These are phyloP conservation scores for Brachystomella parvula DNA, from an alignment of 1,140 invertebrate species.

Conservation along the genomic window DNA sequence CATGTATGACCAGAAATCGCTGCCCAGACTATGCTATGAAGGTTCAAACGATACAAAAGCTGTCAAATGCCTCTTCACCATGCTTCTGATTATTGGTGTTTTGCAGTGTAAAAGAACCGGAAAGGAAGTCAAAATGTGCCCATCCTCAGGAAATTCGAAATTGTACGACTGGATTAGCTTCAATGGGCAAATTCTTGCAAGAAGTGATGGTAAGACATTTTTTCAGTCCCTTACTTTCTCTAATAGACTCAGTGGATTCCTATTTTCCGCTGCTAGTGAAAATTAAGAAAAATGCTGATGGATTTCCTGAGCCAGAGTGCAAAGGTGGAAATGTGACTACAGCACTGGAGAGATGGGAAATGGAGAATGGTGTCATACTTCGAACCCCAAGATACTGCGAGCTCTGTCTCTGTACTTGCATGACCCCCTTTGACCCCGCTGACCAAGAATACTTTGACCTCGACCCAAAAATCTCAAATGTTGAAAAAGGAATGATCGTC, in stretches of 20 bases:
- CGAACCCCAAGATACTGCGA: conserved; percentile 17
- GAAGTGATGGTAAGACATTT: background rate
- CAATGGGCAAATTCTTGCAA: background rate
- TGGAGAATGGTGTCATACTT: conserved; percentile 19
- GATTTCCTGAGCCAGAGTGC: background rate
- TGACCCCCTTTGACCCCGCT: conserved; percentile 2
- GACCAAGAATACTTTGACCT: conserved; percentile 18
- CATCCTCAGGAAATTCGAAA: background rate
- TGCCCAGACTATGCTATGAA: conserved; percentile 16
- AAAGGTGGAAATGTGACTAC: background rate
- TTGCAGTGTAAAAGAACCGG: conserved; percentile 11
- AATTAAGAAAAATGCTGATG: background rate
- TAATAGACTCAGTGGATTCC: background rate
- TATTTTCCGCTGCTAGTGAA: background rate
- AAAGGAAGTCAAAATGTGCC: conserved; percentile 13
- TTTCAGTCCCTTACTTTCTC: background rate
- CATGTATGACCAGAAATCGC: conserved; percentile 10
- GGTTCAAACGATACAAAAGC: conserved; percentile 1
- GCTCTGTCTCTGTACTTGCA: conserved; percentile 24
- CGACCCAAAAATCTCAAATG: background rate
- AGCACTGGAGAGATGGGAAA: conserved; percentile 23
- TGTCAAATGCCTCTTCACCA: too few species aligned
- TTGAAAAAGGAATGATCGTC: conserved; percentile 3
- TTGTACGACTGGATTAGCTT: conserved; percentile 15
- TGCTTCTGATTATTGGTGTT: too few species aligned